Percentiles rank a stretch among this genome's conserved stretches.
These are phyloP conservation scores for Columba livia DNA, from an alignment of 2,113 vertebrate species.

Conservation along the genomic window DNA sequence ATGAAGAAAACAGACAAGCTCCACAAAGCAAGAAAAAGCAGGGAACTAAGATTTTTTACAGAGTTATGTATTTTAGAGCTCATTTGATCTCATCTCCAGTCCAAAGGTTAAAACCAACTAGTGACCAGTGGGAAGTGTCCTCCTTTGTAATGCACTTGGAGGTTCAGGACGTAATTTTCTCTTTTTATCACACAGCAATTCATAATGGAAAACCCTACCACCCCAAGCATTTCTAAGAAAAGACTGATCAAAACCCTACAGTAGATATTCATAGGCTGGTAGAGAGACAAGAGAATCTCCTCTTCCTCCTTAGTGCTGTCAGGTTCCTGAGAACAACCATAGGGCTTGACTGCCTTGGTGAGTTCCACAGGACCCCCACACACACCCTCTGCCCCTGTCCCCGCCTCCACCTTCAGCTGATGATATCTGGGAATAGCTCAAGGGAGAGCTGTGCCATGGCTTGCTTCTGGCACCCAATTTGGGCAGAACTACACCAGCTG, in stretches of 20 bases:
- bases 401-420: not conserved
- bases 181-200: not conserved
- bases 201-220: not conserved
- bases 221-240: not conserved
- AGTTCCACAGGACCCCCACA: too few relatives aligned
- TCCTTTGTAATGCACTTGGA: not conserved
- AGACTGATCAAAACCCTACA: not conserved
- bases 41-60: not conserved
- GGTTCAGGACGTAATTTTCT: not conserved
- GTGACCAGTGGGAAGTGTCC: not conserved
- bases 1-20: not conserved
- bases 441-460: not conserved
- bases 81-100: not conserved
- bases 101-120: not conserved
- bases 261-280: not conserved
- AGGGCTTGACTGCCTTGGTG: not conserved
- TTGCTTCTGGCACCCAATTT: too few relatives aligned
- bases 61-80: not conserved
- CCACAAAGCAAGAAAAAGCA: not conserved
- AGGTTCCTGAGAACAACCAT: too few relatives aligned
- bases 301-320: not conserved
- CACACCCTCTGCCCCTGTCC: fast-evolving
- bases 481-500: not conserved
- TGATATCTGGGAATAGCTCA: not conserved
- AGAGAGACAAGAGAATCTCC: not conserved